A percentile compares a stretch with the other conserved stretches of the same genome.
phyloP scores from a whole-genome alignment of 2,888 invertebrate genomes.

The Dermolepida albohirtum region DNA sequence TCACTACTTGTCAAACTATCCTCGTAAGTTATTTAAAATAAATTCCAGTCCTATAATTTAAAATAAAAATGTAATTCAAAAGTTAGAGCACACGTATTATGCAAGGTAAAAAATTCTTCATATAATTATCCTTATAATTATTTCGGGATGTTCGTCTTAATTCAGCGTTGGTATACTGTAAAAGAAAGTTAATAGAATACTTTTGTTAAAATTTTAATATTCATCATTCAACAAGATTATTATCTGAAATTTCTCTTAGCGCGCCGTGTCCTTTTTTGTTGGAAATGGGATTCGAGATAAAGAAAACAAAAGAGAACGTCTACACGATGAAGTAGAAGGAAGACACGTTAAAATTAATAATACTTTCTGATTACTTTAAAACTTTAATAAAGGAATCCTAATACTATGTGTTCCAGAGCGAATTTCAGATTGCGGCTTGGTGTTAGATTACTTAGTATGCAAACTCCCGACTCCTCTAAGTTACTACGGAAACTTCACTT shows the following conservation, averaged over 20 bases:
- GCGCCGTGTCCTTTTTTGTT: background rate
- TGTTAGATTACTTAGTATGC: slow-evolving; percentile 54
- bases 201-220: slow-evolving; percentile 30
- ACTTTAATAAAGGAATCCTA: slow-evolving; percentile 55
- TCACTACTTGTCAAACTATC: too few species aligned
- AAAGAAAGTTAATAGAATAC: slow-evolving; percentile 24
- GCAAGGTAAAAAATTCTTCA: too few species aligned
- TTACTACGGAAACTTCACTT: slow-evolving; percentile 28
- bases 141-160: too few species aligned
- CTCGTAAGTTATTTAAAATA: too few species aligned
- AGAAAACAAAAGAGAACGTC: slow-evolving; percentile 28
- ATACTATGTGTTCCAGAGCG: slow-evolving; percentile 45
- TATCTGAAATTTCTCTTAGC: slow-evolving; percentile 22
- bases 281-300: slow-evolving; percentile 13
- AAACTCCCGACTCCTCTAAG: slow-evolving; percentile 43
- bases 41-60: too few species aligned
- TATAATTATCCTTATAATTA: too few species aligned
- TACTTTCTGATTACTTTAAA: slow-evolving; percentile 59
- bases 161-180: too few species aligned
- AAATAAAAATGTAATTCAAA: too few species aligned
- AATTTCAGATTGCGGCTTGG: slow-evolving; percentile 41
- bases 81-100: too few species aligned
- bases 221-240: slow-evolving; percentile 31
- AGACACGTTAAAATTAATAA: slow-evolving; percentile 60
- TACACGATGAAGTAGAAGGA: slow-evolving; percentile 18